phyloP scores from a whole-genome alignment of 2,888 invertebrate species.

The Drosophila niveifrons region DNA sequence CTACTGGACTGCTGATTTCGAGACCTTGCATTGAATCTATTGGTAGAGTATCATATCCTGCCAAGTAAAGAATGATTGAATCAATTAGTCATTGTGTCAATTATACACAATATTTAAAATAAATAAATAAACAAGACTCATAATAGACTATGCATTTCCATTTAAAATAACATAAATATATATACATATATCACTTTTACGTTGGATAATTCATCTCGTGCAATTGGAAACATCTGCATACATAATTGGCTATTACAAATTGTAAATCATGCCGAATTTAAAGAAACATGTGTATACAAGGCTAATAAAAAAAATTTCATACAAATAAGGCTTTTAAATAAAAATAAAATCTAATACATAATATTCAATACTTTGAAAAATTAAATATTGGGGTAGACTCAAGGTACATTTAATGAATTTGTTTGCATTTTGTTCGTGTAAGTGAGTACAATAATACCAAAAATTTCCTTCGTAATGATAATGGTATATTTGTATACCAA shows the following conservation, averaged over 20 bases:
- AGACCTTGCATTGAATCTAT: slow-evolving; percentile 98
- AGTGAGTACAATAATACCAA: neutral
- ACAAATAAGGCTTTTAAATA: too few species aligned
- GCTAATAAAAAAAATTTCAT: too few species aligned
- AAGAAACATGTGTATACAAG: too few species aligned
- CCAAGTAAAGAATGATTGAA: slow-evolving; percentile 43
- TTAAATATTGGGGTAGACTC: neutral
- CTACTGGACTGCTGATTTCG: slow-evolving; percentile 90
- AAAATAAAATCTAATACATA: neutral
- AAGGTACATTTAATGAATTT: neutral
- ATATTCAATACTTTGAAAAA: neutral
- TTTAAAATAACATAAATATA: neutral
- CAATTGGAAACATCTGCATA: neutral
- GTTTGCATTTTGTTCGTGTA: neutral
- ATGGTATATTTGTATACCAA: too few species aligned
- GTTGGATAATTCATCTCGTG: neutral
- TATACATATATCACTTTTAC: too few species aligned
- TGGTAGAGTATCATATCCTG: slow-evolving; percentile 99
- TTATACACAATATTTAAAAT: too few species aligned
- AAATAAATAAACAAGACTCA: neutral
- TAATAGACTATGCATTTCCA: neutral
- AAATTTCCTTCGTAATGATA: too few species aligned
- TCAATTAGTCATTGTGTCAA: neutral
- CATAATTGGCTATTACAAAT: too few species aligned
- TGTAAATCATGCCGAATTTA: too few species aligned